Evolutionary conservation across 2,888 invertebrate species (phyloP).

Genomic region (Abrostola triplasia): DNA sequence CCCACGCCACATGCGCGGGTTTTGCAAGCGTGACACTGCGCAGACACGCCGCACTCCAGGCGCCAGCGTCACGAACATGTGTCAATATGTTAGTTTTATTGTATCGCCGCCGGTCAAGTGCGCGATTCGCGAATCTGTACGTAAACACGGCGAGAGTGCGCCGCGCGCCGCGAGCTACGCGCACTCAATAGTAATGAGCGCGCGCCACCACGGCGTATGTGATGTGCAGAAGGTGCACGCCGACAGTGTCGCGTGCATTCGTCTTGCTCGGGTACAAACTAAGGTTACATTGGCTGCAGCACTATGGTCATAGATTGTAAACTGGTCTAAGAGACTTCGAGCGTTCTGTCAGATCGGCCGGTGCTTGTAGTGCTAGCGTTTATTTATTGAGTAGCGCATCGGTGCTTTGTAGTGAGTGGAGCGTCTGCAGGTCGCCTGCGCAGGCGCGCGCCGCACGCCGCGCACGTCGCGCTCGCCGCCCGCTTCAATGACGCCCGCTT

Average conservation of each 20-base stretch:
- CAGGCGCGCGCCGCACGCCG: neutral
- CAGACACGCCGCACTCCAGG: constrained; percentile 15
- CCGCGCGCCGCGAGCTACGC: neutral
- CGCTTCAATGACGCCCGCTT: constrained; percentile 36
- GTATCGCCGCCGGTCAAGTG: neutral
- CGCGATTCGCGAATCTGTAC: constrained; percentile 16
- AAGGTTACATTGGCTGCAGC: too few species aligned
- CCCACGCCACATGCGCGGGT: constrained; percentile 37
- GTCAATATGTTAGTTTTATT: constrained; percentile 9
- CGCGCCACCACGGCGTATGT: neutral
- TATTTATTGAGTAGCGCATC: neutral
- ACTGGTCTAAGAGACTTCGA: too few species aligned
- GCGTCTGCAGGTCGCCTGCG: neutral
- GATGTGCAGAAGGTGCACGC: too few species aligned
- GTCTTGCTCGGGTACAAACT: too few species aligned
- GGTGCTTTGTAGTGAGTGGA: neutral
- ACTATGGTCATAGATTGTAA: too few species aligned
- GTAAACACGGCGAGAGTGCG: constrained; percentile 1
- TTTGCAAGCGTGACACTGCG: constrained; percentile 12
- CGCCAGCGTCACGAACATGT: constrained; percentile 9
- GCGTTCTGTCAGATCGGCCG: neutral
- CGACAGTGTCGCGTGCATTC: too few species aligned
- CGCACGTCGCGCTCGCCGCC: constrained; percentile 5
- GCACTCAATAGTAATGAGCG: constrained; percentile 13
- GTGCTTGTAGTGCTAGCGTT: neutral